Percentiles rank a stretch among this genome's conserved stretches.
These are phyloP conservation scores for Diadegma fenestrale DNA, from an alignment of 2,888 invertebrate genomes.

Conservation along the genomic window DNA sequence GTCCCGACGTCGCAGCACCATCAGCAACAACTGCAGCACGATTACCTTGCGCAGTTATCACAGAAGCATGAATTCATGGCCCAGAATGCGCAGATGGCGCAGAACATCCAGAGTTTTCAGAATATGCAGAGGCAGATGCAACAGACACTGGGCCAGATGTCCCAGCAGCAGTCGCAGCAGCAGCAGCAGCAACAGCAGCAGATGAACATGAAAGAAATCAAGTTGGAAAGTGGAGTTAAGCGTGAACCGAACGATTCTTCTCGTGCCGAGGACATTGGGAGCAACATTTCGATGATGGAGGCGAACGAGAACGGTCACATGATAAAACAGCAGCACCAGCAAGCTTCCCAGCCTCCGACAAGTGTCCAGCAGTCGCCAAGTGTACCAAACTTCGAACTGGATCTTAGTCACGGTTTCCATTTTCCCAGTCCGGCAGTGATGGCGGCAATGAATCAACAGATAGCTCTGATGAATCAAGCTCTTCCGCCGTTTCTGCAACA, in stretches of 20 bases:
- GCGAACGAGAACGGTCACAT: conserved; percentile 69
- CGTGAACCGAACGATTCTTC: conserved; percentile 80
- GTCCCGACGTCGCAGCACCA: conserved; percentile 60
- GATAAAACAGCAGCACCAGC: conserved; percentile 68
- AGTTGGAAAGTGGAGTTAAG: conserved; percentile 79
- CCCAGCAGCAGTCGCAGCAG: conserved; percentile 72
- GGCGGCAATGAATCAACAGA: conserved; percentile 85
- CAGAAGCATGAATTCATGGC: conserved; percentile 84
- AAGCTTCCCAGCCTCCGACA: conserved; percentile 71
- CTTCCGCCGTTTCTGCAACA: conserved; percentile 85
- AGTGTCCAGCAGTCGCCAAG: conserved; percentile 78
- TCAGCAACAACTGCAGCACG: conserved; percentile 77
- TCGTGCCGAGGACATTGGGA: conserved; percentile 75
- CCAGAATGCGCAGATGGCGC: conserved; percentile 81
- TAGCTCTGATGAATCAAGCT: conserved; percentile 86
- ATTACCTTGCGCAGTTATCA: conserved; percentile 79
- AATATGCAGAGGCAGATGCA: conserved; percentile 83
- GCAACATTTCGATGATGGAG: conserved; percentile 55
- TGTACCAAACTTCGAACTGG: conserved; percentile 80
- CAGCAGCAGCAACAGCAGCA: conserved; percentile 68
- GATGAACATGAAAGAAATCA: conserved; percentile 77
- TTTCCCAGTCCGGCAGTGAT: conserved; percentile 84
- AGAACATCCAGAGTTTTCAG: conserved; percentile 81
- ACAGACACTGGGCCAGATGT: conserved; percentile 78
- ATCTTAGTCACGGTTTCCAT: conserved; percentile 82